Base-by-base conservation (phyloP, 30 jellyfish, hydroid and myxozoan genomes). In the Euphysa ruthae region DNA sequence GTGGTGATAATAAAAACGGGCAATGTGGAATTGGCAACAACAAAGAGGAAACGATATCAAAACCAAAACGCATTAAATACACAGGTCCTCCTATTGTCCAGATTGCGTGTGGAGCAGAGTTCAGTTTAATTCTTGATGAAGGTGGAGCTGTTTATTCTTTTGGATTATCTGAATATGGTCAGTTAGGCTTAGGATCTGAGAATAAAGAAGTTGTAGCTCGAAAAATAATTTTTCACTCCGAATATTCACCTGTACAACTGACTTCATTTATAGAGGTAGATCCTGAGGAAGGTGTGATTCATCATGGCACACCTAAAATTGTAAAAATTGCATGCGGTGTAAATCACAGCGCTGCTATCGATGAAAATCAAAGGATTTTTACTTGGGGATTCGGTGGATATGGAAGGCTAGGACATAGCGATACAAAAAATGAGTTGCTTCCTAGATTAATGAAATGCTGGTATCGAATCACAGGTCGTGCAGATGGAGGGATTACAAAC, bases 341-440 rank as follows among this genome's bases (percentile, higher is more conserved):
- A 0, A 68, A 68, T 68, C 80, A 68, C 29, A 19, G 74, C 29
- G 44, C 73, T 27, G 80, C 80, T 30, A 68, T 68, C 15, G 80
- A 68, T 49, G 80, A 68, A 22, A 20, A 68, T 7, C 77, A 68
- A 27, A 46, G 80, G 16, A 7, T 68, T 25, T 68, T 68, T 49
- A 68, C 80, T 5, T 68, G 80, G 80, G 80, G 80, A 15, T 68
- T 68, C 25, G 80, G 80, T 14, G 80, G 80, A 30, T 68, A 68
- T 22, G 80, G 80, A 6, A 57, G 80, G 19, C 46, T 68, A 20
- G 80, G 80, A 23, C 80, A 68, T 58, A 68, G 49, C 24, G 54
- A 32, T 43, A 68, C 80, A 20, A 44, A 49, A 50, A 50, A 68
- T 50, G 80, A 68, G 46, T 26, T 68, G 16, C 73, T 68, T 0